These are phyloP conservation scores for Spatulosminthurus flaviceps DNA, from an alignment of 2,888 invertebrate species.

Conservation along the genomic window DNA sequence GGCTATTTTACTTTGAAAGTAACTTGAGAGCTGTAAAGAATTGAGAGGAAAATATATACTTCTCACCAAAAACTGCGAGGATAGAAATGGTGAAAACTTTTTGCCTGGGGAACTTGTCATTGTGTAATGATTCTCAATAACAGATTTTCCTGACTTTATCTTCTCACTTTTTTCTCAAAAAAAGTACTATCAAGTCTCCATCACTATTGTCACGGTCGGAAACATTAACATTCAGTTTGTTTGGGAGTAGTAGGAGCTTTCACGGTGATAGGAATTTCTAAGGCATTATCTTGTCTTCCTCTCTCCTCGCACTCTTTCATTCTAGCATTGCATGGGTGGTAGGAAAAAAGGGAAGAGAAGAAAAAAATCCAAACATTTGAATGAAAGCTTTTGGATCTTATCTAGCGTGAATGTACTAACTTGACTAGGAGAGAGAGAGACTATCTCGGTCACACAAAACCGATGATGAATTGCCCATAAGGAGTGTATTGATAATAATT, in stretches of 20 bases:
- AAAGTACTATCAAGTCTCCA: neutral
- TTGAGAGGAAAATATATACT: too few relatives aligned
- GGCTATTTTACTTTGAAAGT: too few relatives aligned
- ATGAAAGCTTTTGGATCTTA: neutral
- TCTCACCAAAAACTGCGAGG: neutral
- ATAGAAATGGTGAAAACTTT: neutral
- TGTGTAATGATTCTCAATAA: slow-evolving; percentile 18
- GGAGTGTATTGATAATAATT: neutral
- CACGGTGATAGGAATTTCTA: neutral
- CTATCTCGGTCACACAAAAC: neutral
- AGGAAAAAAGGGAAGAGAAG: too few relatives aligned
- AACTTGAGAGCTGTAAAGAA: too few relatives aligned
- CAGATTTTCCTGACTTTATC: slow-evolving; percentile 10
- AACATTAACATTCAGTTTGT: slow-evolving; percentile 8
- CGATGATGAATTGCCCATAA: slow-evolving; percentile 3
- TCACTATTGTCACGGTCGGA: slow-evolving; percentile 11
- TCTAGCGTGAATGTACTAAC: neutral
- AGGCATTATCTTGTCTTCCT: slow-evolving; percentile 14
- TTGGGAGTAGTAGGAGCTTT: slow-evolving; percentile 9
- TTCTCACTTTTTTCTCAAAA: slow-evolving; percentile 10
- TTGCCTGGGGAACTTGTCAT: neutral
- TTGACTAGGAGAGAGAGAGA: too few relatives aligned
- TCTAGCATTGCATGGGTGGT: neutral
- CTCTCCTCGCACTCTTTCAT: neutral
- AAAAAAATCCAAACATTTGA: neutral